These are phyloP conservation scores for Volucella bombylans DNA, from an alignment of 2,888 invertebrate species.

Conservation along the genomic window DNA sequence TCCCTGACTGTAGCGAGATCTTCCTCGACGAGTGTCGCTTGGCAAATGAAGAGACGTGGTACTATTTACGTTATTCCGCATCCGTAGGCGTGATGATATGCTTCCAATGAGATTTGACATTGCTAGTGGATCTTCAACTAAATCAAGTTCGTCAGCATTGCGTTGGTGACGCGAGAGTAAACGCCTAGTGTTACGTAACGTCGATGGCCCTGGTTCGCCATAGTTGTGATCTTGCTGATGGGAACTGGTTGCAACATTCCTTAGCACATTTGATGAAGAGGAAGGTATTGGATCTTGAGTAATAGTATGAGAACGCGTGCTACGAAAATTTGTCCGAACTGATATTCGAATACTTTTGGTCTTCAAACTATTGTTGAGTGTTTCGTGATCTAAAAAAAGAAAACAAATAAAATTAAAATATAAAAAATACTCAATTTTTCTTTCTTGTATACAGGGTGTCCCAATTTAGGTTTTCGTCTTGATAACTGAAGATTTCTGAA, in stretches of 20 bases:
- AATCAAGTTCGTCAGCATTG: constrained; percentile 81
- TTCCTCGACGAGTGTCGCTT: constrained; percentile 75
- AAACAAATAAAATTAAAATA: not conserved
- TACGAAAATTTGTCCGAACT: constrained; percentile 39
- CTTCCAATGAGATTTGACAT: constrained; percentile 75
- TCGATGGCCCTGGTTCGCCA: constrained; percentile 79
- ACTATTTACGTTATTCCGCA: constrained; percentile 71
- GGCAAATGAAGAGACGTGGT: constrained; percentile 44
- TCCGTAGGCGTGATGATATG: constrained; percentile 76
- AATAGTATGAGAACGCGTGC: constrained; percentile 57
- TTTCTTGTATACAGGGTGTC: too few relatives aligned
- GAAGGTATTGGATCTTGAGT: constrained; percentile 62
- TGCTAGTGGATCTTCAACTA: constrained; percentile 77
- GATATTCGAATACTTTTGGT: constrained; percentile 34
- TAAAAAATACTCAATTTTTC: too few relatives aligned
- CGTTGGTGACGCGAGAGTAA: constrained; percentile 81
- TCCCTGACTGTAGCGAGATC: constrained; percentile 79
- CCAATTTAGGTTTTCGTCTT: too few relatives aligned
- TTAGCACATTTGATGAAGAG: constrained; percentile 71
- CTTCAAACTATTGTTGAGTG: not conserved
- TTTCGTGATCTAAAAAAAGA: constrained; percentile 43
- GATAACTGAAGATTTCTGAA: too few relatives aligned
- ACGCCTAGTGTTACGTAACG: constrained; percentile 79
- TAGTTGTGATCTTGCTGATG: constrained; percentile 81
- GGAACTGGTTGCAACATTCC: constrained; percentile 59